phyloP scores from a whole-genome alignment of 1,140 invertebrate genomes.

The Lepidotrigona ventralis region DNA sequence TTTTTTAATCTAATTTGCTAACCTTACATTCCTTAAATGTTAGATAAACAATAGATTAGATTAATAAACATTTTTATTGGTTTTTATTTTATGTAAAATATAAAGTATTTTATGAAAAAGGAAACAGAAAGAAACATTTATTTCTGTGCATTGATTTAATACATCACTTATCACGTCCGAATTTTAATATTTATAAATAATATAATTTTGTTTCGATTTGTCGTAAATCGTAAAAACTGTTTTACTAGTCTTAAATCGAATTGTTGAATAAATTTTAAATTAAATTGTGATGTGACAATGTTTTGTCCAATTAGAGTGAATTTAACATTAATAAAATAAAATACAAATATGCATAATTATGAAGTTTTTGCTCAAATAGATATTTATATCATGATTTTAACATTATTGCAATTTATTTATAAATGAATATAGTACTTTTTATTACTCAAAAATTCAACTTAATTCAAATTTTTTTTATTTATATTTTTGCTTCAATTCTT shows the following conservation, averaged over 20 bases:
- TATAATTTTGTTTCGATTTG: not conserved
- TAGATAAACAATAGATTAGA: conserved; percentile 10
- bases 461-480: not conserved
- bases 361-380: conserved; percentile 40
- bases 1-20: conserved; percentile 26
- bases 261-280: conserved; percentile 1
- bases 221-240: not conserved
- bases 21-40: conserved; percentile 37
- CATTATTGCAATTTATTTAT: not conserved
- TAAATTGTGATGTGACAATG: not conserved
- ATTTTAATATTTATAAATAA: not conserved
- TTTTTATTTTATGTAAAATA: conserved; percentile 1
- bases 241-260: not conserved
- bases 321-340: conserved; percentile 10
- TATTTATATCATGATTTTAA: conserved; percentile 9
- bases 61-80: conserved; percentile 2
- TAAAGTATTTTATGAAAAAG: conserved; percentile 1
- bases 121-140: not conserved
- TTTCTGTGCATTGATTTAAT: not conserved
- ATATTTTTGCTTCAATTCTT: not conserved
- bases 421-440: conserved; percentile 17
- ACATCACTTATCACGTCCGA: not conserved
- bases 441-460: not conserved
- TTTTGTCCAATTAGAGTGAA: not conserved
- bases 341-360: conserved; percentile 14